Conservation (phyloP, 1,140 invertebrate species). For the Agrypnia vestita region DNA sequence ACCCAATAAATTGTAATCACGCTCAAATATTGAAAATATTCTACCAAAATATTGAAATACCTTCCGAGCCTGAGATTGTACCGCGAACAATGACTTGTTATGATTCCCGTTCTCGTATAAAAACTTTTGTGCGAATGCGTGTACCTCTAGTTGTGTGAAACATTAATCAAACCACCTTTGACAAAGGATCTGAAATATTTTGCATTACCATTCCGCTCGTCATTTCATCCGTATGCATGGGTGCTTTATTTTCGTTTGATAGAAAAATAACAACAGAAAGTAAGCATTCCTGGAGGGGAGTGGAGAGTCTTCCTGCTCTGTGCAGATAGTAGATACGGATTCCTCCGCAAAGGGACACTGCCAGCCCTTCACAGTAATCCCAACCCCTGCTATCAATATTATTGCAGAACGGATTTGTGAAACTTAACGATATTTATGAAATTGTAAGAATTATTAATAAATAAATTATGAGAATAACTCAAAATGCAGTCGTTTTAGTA, state of each 20-base stretch:
- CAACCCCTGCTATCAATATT: constrained; percentile 45
- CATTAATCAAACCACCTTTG: constrained; percentile 62
- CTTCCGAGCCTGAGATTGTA: too few species aligned
- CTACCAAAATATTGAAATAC: too few species aligned
- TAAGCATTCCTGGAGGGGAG: constrained; percentile 45
- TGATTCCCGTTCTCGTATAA: background rate
- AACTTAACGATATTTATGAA: constrained; percentile 28
- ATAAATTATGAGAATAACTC: too few species aligned
- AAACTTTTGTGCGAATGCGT: constrained; percentile 1
- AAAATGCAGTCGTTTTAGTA: too few species aligned
- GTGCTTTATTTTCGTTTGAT: constrained; percentile 60
- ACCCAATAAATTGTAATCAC: too few species aligned
- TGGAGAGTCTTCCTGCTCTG: constrained; percentile 30
- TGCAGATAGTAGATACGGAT: constrained; percentile 27
- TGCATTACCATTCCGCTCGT: constrained; percentile 57
- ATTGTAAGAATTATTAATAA: background rate
- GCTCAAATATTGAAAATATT: too few species aligned
- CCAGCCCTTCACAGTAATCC: constrained; percentile 1
- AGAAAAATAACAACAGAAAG: constrained; percentile 61
- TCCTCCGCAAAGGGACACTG: constrained; percentile 46
- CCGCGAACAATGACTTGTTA: constrained; percentile 10
- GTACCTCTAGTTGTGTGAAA: constrained; percentile 36
- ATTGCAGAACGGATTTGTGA: constrained; percentile 40
- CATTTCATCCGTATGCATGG: constrained; percentile 47
- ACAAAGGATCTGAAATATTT: constrained; percentile 62